phyloP scores from a whole-genome alignment of 2,113 vertebrate species.

The Urocolius indicus region DNA sequence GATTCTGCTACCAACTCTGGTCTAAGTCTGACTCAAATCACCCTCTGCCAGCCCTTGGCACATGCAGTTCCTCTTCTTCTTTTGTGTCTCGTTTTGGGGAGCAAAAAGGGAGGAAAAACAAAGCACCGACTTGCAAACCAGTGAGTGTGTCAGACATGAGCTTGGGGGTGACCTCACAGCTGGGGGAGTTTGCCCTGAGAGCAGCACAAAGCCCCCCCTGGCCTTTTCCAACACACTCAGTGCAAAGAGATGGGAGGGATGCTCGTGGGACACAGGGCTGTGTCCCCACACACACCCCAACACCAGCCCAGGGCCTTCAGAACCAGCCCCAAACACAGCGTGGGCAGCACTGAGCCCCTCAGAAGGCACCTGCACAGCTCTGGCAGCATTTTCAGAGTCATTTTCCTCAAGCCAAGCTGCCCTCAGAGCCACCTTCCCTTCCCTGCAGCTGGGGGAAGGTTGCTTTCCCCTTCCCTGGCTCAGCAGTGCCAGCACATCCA shows the following conservation, averaged over 20 bases:
- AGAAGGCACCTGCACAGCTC: rapidly evolving
- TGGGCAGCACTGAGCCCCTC: rapidly evolving
- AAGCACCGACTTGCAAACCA: neutral
- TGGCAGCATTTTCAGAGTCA: rapidly evolving
- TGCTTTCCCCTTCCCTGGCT: too few relatives aligned
- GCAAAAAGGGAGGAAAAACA: neutral
- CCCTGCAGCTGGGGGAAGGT: neutral
- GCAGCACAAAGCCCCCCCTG: too few relatives aligned
- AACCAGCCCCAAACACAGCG: rapidly evolving
- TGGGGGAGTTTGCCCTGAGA: rapidly evolving
- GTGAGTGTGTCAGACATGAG: neutral
- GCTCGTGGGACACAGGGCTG: neutral
- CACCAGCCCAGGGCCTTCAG: neutral
- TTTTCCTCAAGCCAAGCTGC: neutral
- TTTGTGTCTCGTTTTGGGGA: neutral
- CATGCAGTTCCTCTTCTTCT: neutral
- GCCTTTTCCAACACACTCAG: rapidly evolving
- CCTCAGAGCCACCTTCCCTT: neutral
- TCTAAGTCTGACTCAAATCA: slow-evolving; percentile 62
- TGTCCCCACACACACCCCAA: too few relatives aligned
- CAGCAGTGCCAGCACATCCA: too few relatives aligned
- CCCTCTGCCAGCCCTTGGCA: neutral
- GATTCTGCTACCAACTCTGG: slow-evolving; percentile 87
- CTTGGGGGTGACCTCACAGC: rapidly evolving
- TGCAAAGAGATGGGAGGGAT: neutral